Conservation (phyloP, 2,113 vertebrate species). For the Oplegnathus fasciatus region DNA sequence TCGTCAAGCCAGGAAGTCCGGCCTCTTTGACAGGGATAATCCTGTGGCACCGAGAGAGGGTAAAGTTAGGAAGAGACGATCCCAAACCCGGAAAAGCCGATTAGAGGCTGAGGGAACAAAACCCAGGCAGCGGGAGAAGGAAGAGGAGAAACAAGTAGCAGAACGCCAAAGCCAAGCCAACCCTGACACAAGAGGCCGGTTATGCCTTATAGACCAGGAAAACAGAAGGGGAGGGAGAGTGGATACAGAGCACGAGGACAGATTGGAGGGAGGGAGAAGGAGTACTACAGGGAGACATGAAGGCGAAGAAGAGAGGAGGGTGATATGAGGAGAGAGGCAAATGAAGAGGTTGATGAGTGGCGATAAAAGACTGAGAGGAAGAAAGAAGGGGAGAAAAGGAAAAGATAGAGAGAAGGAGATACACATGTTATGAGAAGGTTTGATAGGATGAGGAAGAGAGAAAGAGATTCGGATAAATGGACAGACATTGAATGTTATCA, state of each 20-base stretch:
- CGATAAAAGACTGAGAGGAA: slow-evolving; percentile 16
- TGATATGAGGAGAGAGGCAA: background rate
- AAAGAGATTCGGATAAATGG: background rate
- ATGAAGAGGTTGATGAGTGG: slow-evolving; percentile 19
- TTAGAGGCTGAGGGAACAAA: slow-evolving; percentile 78
- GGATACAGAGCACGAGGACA: slow-evolving; percentile 40
- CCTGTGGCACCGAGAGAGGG: slow-evolving; percentile 67
- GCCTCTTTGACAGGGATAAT: slow-evolving; percentile 76
- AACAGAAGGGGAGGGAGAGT: slow-evolving; percentile 43
- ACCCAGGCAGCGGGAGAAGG: slow-evolving; percentile 62
- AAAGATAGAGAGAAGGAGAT: background rate
- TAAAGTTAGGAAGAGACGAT: slow-evolving; percentile 77
- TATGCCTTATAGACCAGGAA: slow-evolving; percentile 62
- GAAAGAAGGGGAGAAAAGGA: background rate
- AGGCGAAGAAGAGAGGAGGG: slow-evolving; percentile 6
- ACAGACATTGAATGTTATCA: slow-evolving; percentile 31
- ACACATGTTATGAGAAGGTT: background rate
- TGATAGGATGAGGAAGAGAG: background rate
- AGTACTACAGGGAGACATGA: slow-evolving; percentile 37
- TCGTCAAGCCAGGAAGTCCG: slow-evolving; percentile 66
- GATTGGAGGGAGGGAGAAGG: slow-evolving; percentile 32
- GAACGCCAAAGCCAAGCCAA: slow-evolving; percentile 67
- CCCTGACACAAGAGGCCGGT: slow-evolving; percentile 69
- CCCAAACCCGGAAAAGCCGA: slow-evolving; percentile 80
- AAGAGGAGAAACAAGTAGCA: slow-evolving; percentile 59